Base-by-base conservation (phyloP, 2,797 vertebrate genomes). In the Galagoides demidoff region DNA sequence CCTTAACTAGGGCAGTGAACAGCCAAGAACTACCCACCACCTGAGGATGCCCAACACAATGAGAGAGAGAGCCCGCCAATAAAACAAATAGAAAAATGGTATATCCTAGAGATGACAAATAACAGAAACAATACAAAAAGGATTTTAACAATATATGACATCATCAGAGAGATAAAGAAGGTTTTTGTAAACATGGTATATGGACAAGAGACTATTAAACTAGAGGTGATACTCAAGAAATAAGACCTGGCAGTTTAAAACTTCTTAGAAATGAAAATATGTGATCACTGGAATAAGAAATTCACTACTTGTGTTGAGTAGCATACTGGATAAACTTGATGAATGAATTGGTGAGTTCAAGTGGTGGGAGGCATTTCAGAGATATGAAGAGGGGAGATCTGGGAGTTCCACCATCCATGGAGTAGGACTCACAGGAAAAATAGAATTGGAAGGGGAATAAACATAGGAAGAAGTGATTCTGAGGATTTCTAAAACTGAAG, bases 271-370 rank as follows among this genome's bases (percentile, higher is more conserved):
- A 92, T 89, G 31, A 63, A 95, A 49, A 96, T 91, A 63, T 0
- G 0, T 94, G 79, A 94, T 64, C 71, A 29, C 83, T 96, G 83
- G 57, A 95, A 86, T 92, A 68, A 96, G 94, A 92, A 90, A 74
- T 59, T 95, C 17, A 70, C 49, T 92, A 70, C 87, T 39, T 57
- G 66, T n/a, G 5, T 68, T 39, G 59, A 96, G 37, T 23, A 63
- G 92, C 31, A 63, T 61, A 10, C 29, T 89, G 61, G 17, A 49
- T 70, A 52, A 3, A 84, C 23, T 20, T 74, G 45, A 87, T 3
- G 7, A 88, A 49, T 57, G 29, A 74, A 34, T 61, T 64, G 10
- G 19, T 68, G 43, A 43, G 27, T 79, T 34, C 59, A 83, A 74
- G 29, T 12, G 45, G 83, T 25, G 10, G 34, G 39, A 78, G 3